Evolutionary conservation across 64 coral and sea anemone genomes (phyloP).

Genomic region (Porites lutea): DNA sequence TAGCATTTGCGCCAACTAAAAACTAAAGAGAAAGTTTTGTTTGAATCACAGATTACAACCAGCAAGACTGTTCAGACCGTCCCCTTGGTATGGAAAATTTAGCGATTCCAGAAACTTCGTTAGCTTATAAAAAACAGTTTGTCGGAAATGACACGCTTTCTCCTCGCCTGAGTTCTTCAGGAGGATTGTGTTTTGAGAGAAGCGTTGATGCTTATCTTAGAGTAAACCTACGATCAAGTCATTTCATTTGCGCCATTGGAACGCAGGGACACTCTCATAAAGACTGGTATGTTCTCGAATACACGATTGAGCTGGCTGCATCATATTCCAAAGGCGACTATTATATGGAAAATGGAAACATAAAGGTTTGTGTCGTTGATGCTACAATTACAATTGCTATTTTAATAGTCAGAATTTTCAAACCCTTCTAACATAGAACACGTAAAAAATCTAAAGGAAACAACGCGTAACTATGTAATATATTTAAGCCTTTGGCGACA

Average conservation of each 20-base stretch:
- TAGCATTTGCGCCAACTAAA: too few species aligned
- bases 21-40: too few species aligned
- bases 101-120: slow-evolving; percentile 7
- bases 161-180: not conserved
- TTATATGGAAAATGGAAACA: slow-evolving; percentile 19
- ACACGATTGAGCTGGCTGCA: not conserved
- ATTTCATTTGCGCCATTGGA: slow-evolving; percentile 24
- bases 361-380: not conserved
- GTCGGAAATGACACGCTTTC: not conserved
- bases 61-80: not conserved
- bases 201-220: not conserved
- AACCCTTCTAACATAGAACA: too few species aligned
- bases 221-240: not conserved
- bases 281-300: not conserved
- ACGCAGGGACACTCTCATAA: not conserved
- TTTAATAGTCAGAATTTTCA: not conserved
- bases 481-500: too few species aligned
- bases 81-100: slow-evolving; percentile 21
- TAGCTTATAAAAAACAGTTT: not conserved
- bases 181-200: not conserved
- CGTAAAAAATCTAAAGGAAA: too few species aligned
- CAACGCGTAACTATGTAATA: too few species aligned
- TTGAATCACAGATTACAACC: not conserved
- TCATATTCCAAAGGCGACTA: not conserved
- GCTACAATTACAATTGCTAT: not conserved